These are phyloP conservation scores for Gobius niger DNA, from an alignment of 2,113 vertebrate species.

Conservation along the genomic window DNA sequence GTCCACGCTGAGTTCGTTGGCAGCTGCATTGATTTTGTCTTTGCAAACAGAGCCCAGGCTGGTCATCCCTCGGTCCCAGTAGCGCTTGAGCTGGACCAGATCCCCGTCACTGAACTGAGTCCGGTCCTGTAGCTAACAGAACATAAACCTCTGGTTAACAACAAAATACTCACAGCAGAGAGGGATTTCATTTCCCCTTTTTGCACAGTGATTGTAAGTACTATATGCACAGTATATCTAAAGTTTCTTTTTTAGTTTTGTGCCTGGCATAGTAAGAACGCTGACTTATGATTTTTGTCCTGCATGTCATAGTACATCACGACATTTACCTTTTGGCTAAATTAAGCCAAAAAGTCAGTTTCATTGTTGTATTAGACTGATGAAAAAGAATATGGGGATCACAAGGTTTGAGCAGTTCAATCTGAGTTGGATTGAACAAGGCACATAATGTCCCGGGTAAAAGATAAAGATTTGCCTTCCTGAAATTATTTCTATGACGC, in stretches of 20 bases:
- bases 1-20: slow-evolving; percentile 92
- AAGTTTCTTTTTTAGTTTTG: too few relatives aligned
- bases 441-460: neutral
- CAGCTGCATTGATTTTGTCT: slow-evolving; percentile 96
- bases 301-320: too few relatives aligned
- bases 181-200: neutral
- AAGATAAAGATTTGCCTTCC: neutral
- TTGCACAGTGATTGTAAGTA: neutral
- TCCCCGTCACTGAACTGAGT: slow-evolving; percentile 97
- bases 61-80: slow-evolving; percentile 99
- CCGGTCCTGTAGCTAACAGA: slow-evolving; percentile 91
- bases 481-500: neutral
- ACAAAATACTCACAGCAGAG: neutral
- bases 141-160: slow-evolving; percentile 33
- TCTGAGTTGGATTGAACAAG: neutral
- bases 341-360: too few relatives aligned
- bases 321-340: too few relatives aligned
- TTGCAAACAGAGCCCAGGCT: slow-evolving; percentile 96
- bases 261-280: too few relatives aligned
- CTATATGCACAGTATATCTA: too few relatives aligned
- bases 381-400: neutral
- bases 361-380: neutral
- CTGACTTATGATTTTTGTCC: too few relatives aligned
- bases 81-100: slow-evolving; percentile 91
- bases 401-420: neutral